phyloP scores from a whole-genome alignment of 2,888 invertebrate species.

The Drosophila affinis region DNA sequence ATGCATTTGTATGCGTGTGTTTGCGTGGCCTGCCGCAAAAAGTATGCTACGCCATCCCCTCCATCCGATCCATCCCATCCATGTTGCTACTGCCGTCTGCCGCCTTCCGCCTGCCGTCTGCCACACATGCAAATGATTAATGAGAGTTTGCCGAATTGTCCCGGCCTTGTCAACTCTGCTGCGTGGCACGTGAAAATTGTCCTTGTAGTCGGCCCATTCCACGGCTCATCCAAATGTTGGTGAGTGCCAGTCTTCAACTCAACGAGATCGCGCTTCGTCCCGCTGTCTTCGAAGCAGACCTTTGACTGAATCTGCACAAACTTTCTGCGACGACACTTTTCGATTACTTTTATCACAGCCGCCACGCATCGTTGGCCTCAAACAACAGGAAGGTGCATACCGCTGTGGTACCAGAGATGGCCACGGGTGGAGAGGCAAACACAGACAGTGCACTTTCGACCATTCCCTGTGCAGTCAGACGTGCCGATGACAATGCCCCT shows the following conservation, averaged over 20 bases:
- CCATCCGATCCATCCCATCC: too few species aligned
- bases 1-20: conserved; percentile 3
- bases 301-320: conserved; percentile 29
- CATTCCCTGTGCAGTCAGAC: conserved; percentile 52
- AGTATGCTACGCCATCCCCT: conserved; percentile 21
- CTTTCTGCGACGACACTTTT: conserved; percentile 47
- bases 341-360: conserved; percentile 70
- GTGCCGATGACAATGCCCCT: conserved; percentile 38
- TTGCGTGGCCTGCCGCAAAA: conserved; percentile 50
- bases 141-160: conserved; percentile 58
- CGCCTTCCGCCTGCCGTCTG: too few species aligned
- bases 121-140: conserved; percentile 69
- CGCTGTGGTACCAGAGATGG: not conserved
- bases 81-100: too few species aligned
- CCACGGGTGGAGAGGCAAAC: not conserved
- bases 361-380: conserved; percentile 74
- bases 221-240: conserved; percentile 13
- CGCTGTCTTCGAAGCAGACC: conserved; percentile 6
- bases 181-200: conserved; percentile 34
- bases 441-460: conserved; percentile 10
- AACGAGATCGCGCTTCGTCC: not conserved
- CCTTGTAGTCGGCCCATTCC: conserved; percentile 18
- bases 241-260: too few species aligned
- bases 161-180: conserved; percentile 52
- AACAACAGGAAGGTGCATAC: conserved; percentile 66